Base-by-base conservation (phyloP, 2,888 invertebrate species). In the Unio delphinus region DNA sequence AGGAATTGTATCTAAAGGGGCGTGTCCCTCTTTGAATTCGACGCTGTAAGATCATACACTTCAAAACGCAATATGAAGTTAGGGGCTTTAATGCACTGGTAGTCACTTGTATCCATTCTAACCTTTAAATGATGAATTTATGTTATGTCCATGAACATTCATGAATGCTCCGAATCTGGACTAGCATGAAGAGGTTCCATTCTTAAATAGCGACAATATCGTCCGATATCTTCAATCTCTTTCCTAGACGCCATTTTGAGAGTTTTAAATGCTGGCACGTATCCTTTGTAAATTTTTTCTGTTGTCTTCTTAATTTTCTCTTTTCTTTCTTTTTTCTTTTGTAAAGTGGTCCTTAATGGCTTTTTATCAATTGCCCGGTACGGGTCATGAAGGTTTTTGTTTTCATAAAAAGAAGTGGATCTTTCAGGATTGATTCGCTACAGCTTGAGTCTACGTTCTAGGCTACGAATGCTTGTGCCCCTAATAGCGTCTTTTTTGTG, bases 271-370 rank as follows among this genome's bases (percentile, higher is more conserved):
- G 79, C 81, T 11, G 81, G 81, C 20, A 78, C 75, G 64, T 80
- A 83, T n/a, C 82, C 82, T 8, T 78, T 67, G 55, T 80, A 76
- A 4, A 83, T 65, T 59, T 83, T 80, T 28, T 84, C 81, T 20
- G 82, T 80, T 64, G 78, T 80, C 58, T 78, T 73, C 67, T 76
- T 71, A 59, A 84, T 84, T 68, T 82, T 80, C 69, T 81, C 76
- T 63, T 80, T 75, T 26, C 84, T 66, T 64, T 81, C 82, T 34
- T 80, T 75, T 67, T 83, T 78, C 73, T 80, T 83, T 64, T 79
- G 80, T 11, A 82, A 82, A 15, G 79, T 78, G 7, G 81, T 78
- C 55, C 83, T 72, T 15, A 78, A 75, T 26, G 67, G 68, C 67
- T 75, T 75, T 66, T 74, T 78, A 17, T 45, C 61, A n/a, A 73